Conservation (phyloP, 1,140 invertebrate genomes). For the Whitmania pigra region DNA sequence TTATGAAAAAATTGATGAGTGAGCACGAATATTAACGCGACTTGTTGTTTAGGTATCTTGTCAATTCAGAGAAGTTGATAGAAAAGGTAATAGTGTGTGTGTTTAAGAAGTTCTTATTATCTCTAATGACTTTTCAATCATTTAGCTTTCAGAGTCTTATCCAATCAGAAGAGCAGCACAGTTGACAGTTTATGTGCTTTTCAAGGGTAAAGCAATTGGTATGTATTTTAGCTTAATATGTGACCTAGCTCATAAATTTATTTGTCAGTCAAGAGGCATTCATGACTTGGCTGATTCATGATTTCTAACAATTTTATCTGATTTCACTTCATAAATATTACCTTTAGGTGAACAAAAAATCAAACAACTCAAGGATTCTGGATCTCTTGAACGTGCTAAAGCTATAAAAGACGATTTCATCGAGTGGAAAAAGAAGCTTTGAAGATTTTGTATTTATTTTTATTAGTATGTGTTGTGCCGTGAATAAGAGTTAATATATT, state of each 20-base stretch:
- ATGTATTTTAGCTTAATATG: neutral
- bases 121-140: neutral
- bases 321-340: constrained; percentile 9
- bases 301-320: constrained; percentile 2
- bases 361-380: constrained; percentile 15
- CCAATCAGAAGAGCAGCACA: constrained; percentile 32
- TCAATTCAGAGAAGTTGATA: too few species aligned
- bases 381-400: neutral
- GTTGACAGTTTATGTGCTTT: constrained; percentile 31
- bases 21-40: too few species aligned
- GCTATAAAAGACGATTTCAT: constrained; percentile 16
- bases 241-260: neutral
- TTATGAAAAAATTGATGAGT: too few species aligned
- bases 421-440: constrained; percentile 17
- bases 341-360: constrained; percentile 18
- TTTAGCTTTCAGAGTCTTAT: constrained; percentile 31
- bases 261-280: neutral
- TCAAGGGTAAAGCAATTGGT: constrained; percentile 30
- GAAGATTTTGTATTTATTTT: neutral
- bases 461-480: too few species aligned
- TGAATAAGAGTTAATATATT: too few species aligned
- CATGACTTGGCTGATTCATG: neutral
- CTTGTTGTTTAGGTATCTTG: too few species aligned
- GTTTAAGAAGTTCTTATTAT: too few species aligned
- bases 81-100: too few species aligned